Base-by-base conservation (phyloP, 2,797 vertebrate species). In the Periparus ater region DNA sequence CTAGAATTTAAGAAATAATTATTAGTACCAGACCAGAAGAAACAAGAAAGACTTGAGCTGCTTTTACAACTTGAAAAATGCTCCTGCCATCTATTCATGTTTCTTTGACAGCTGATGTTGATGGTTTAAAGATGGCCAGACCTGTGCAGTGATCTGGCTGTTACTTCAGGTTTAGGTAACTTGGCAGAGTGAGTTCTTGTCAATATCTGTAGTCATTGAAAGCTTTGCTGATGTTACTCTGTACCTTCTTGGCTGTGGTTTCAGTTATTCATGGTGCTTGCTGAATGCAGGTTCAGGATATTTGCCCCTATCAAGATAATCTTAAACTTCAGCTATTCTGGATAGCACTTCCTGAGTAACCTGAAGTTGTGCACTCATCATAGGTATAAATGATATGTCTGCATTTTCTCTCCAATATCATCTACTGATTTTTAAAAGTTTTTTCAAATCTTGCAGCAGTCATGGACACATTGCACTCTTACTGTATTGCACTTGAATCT, bases 401-500 rank as follows among this genome's bases (percentile, higher is more conserved):
- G 57, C 22, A 13, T 75, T 62, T 60, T 42, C 11, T 74, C 14
- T 57, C 9, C 27, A 30, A 15, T 44, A 34, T 6, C 2, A 17
- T 55, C 8, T 17, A 3, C 7, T 21, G 9, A 1, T 19, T 36
- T 25, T 25, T 11, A 6, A 2, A 36, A 6, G 8, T 6, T 11
- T 15, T 18, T 8, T 14, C 13, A 27, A 19, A 9, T 32, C 19
- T 65, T 72, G 17, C 3, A 44, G 6, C 65, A 29, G 11, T 55
- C 19, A 2, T 0, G 1, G 17, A 34, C 21, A 19, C 1, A 0
- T 20, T 61, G n/a, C 7, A 20, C 7, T 76, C 10, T 4, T 57
- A 27, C 45, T 54, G 7, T n/a, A 14, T n/a, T 32, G 11, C 1
- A 0, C 8, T 63, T 88, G 3, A 36, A 13, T 44, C 17, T 51